These are phyloP conservation scores for Chromoteleia sp. DNA, from an alignment of 2,888 invertebrate species.

Conservation along the genomic window DNA sequence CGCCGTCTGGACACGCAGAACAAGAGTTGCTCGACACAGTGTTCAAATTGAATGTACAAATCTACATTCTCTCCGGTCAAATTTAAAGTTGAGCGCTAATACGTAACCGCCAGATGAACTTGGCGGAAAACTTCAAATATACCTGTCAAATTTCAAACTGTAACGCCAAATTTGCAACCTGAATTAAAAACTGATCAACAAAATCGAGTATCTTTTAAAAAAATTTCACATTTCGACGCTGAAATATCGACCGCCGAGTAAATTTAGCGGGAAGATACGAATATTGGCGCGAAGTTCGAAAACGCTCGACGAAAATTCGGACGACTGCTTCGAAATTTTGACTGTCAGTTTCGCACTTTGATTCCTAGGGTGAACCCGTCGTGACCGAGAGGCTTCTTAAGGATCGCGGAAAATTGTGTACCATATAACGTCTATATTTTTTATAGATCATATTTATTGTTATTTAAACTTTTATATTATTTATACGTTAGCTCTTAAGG, in stretches of 20 bases:
- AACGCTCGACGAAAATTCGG: not conserved
- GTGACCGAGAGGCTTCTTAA: conserved; percentile 43
- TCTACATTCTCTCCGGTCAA: conserved; percentile 12
- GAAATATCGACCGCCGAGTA: too few species aligned
- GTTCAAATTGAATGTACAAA: conserved; percentile 5
- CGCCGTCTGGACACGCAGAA: conserved; percentile 36
- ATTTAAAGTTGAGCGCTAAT: not conserved
- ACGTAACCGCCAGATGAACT: too few species aligned
- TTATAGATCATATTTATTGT: conserved; percentile 59
- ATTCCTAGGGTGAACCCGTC: conserved; percentile 6
- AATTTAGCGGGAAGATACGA: not conserved
- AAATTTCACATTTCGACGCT: too few species aligned
- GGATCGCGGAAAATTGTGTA: conserved; percentile 15
- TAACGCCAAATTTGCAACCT: too few species aligned
- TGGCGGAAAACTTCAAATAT: too few species aligned
- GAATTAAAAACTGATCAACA: too few species aligned
- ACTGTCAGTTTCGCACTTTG: not conserved
- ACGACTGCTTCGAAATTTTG: not conserved
- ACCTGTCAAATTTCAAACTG: too few species aligned
- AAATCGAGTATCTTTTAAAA: too few species aligned
- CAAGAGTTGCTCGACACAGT: conserved; percentile 19
- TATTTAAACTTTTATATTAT: conserved; percentile 65
- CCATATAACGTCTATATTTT: conserved; percentile 49
- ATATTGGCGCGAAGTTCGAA: not conserved
- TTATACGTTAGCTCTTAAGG: conserved; percentile 60